Conservation (phyloP, 2,797 vertebrate species). For the Scarus forsteni region DNA sequence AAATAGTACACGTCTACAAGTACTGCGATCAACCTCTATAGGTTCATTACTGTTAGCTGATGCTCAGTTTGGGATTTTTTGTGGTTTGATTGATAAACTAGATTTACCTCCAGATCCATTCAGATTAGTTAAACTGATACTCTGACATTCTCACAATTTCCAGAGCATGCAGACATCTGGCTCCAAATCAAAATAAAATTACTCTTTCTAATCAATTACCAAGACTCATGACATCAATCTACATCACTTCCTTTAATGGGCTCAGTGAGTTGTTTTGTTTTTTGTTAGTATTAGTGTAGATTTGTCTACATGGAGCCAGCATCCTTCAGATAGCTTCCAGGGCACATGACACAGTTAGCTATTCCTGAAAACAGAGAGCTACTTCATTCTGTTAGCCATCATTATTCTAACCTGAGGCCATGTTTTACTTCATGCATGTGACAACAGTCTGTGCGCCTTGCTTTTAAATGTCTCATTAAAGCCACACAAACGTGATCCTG, state of each 20-base stretch:
- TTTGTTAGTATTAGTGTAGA: slow-evolving; percentile 12
- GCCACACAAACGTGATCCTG: slow-evolving; percentile 38
- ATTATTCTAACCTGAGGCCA: slow-evolving; percentile 7
- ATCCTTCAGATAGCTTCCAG: neutral
- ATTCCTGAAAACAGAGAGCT: slow-evolving; percentile 26
- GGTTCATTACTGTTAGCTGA: neutral
- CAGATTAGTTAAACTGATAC: neutral
- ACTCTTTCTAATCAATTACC: slow-evolving; percentile 3
- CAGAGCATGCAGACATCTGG: neutral
- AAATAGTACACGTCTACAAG: no score
- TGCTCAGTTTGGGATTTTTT: neutral
- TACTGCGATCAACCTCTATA: no score
- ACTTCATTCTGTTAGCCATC: slow-evolving; percentile 39
- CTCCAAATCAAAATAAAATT: neutral
- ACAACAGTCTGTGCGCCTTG: slow-evolving; percentile 27
- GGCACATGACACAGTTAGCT: slow-evolving; percentile 51
- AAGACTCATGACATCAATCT: slow-evolving; percentile 17
- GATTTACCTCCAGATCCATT: neutral
- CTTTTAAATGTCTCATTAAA: slow-evolving; percentile 19
- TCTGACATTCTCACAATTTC: neutral
- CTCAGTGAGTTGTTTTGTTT: neutral
- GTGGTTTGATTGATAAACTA: neutral
- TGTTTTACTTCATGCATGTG: slow-evolving; percentile 35
- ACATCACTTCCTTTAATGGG: slow-evolving; percentile 15
- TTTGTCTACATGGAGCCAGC: slow-evolving; percentile 11